Percentiles rank a stretch among this genome's conserved stretches.
Conservation (phyloP, 2,888 invertebrate species). For the Helobdella robusta region DNA sequence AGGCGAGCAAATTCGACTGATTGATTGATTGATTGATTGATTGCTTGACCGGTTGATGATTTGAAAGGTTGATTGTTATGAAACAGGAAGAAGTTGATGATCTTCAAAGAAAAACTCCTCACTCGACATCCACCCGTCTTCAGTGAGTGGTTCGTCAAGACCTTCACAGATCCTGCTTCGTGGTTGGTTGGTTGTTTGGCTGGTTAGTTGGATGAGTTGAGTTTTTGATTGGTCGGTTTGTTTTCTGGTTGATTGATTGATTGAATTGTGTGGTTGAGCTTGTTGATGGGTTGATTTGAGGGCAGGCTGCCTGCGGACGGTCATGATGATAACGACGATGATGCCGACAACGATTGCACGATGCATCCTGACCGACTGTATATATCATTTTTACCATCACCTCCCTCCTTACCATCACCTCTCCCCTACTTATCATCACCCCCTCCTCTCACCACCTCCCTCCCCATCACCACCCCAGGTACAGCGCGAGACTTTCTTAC, state of each 20-base stretch:
- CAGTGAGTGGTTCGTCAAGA: slow-evolving; percentile 79
- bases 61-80: too few species aligned
- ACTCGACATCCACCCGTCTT: slow-evolving; percentile 69
- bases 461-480: slow-evolving; percentile 56
- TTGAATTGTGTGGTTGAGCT: neutral
- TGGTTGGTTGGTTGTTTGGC: slow-evolving; percentile 62
- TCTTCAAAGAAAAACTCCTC: slow-evolving; percentile 55
- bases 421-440: neutral
- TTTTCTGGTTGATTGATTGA: neutral
- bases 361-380: too few species aligned
- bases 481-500: slow-evolving; percentile 78
- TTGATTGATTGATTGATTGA: too few species aligned
- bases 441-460: neutral
- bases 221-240: too few species aligned
- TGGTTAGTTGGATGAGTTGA: too few species aligned
- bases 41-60: too few species aligned
- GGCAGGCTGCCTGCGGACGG: too few species aligned
- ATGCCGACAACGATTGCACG: too few species aligned
- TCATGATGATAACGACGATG: too few species aligned
- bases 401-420: too few species aligned
- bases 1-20: too few species aligned
- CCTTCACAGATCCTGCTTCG: slow-evolving; percentile 77
- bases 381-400: too few species aligned
- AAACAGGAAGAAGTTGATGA: slow-evolving; percentile 42
- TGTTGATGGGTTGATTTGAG: neutral